Base-by-base conservation (phyloP, 2,797 vertebrate genomes). In the Sparus aurata region DNA sequence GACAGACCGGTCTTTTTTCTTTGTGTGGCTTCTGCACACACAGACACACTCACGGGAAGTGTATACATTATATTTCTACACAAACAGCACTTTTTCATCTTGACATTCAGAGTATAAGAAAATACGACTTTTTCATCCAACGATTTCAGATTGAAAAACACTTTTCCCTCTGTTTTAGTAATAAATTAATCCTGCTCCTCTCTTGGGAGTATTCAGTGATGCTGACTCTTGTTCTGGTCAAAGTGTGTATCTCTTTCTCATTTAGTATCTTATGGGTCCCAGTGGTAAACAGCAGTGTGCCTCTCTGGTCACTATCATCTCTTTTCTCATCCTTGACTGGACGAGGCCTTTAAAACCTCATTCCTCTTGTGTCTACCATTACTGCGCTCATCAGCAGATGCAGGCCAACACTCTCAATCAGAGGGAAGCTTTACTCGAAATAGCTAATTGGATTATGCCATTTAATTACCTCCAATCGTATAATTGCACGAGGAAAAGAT, bases 261-360 rank as follows among this genome's bases (percentile, higher is more conserved):
- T 69, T 68, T 38, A 38, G 6, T 53, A 22, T 59, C 23, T 61
- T 64, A 75, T 65, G 54, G 57, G n/a, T 60, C 77, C 61, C 75
- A 12, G 16, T 18, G 12, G 64, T 55, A 15, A 22, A 54, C 23
- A 62, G 13, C 9, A 34, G 57, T 27, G 15, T 22, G 22, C 46
- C 70, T 16, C 55, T 75, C 22, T 22, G 60, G 64, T 76, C 72
- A 57, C 23, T 1, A 25, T 27, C 38, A 12, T 43, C 9, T 65
- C 46, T 46, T 68, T 5, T 61, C 20, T 61, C 62, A 18, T 75
- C 53, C 41, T 23, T 69, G 63, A 57, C 43, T 41, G 20, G 11
- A 11, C 3, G 23, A 41, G 47, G 34, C 34, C 66, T 70, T 77
- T 59, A 38, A 58, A 77, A 71, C 30, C 50, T 23, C 23, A 47